These are phyloP conservation scores for Stictocephala bisonia DNA, from an alignment of 2,888 invertebrate species.

Conservation along the genomic window DNA sequence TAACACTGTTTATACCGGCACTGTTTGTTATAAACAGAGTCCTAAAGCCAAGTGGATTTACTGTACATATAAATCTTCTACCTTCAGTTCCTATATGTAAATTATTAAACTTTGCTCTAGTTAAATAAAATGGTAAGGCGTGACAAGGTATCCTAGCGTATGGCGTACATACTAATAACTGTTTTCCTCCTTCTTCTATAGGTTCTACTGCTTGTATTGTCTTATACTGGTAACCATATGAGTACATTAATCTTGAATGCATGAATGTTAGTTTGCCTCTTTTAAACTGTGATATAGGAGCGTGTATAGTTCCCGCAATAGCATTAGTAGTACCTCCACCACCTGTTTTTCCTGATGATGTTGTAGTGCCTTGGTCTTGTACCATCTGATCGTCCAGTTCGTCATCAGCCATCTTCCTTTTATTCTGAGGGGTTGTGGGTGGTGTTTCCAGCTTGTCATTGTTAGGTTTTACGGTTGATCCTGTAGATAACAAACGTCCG, in stretches of 20 bases:
- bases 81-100: background rate
- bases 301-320: background rate
- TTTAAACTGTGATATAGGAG: background rate
- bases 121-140: conserved; percentile 8
- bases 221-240: conserved; percentile 4
- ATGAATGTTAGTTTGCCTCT: background rate
- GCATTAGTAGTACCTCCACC: background rate
- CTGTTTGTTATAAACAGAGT: conserved; percentile 14
- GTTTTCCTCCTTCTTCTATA: background rate
- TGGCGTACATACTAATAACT: background rate
- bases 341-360: background rate
- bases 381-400: too few relatives aligned
- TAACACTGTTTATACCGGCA: conserved; percentile 1
- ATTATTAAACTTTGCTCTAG: background rate
- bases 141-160: conserved; percentile 3
- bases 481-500: too few relatives aligned
- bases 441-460: too few relatives aligned
- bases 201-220: background rate
- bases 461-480: too few relatives aligned
- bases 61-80: background rate
- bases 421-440: too few relatives aligned
- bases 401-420: too few relatives aligned
- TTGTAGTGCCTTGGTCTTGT: background rate
- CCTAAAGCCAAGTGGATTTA: background rate
- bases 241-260: conserved; percentile 14